phyloP scores from a whole-genome alignment of 2,888 invertebrate genomes.

The Thereva nobilitata region DNA sequence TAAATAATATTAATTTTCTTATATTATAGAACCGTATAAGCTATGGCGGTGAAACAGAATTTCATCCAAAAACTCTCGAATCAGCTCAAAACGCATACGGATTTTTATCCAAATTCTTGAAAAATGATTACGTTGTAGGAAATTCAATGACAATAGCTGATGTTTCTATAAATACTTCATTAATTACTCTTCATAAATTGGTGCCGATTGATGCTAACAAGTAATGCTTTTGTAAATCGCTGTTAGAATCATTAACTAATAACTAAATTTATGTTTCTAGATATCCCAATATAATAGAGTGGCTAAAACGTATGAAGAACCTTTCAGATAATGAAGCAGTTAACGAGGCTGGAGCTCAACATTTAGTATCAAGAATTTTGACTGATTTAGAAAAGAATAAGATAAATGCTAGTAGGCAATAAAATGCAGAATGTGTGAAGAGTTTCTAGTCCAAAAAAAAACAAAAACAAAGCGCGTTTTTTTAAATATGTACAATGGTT shows the following conservation, averaged over 20 bases:
- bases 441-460: too few species aligned
- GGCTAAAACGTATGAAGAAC: constrained; percentile 51
- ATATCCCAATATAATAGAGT: constrained; percentile 48
- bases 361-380: constrained; percentile 47
- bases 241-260: too few species aligned
- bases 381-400: constrained; percentile 48
- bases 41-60: constrained; percentile 48
- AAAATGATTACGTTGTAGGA: constrained; percentile 50
- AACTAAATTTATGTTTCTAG: constrained; percentile 36
- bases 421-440: too few species aligned
- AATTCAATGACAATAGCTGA: constrained; percentile 58
- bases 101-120: constrained; percentile 53
- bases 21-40: constrained; percentile 51
- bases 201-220: constrained; percentile 50
- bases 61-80: constrained; percentile 49
- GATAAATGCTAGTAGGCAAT: background rate
- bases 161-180: constrained; percentile 57
- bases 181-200: constrained; percentile 54
- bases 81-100: constrained; percentile 50
- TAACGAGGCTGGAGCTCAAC: constrained; percentile 51
- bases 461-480: too few species aligned
- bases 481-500: too few species aligned
- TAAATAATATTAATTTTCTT: too few species aligned
- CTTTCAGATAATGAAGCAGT: constrained; percentile 52
- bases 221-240: background rate